These are phyloP conservation scores for Pipra filicauda DNA, from an alignment of 2,113 vertebrate genomes.

Conservation along the genomic window DNA sequence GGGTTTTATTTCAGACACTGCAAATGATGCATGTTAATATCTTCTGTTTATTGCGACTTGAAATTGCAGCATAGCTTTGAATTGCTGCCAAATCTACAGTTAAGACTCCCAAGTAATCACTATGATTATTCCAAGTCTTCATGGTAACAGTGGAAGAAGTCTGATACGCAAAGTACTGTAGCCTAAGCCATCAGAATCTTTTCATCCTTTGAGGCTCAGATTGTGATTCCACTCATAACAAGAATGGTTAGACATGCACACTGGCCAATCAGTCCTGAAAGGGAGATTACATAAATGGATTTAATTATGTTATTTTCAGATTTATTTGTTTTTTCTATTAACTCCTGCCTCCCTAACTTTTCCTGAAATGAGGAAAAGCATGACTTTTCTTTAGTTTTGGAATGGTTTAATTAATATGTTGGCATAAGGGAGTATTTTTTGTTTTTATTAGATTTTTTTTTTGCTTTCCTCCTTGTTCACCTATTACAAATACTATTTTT, in stretches of 20 bases:
- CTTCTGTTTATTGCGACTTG: slow-evolving; percentile 54
- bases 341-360: neutral
- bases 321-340: slow-evolving; percentile 15
- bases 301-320: slow-evolving; percentile 2
- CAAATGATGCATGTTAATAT: slow-evolving; percentile 53
- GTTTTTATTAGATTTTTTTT: neutral
- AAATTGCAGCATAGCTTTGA: slow-evolving; percentile 53
- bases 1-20: slow-evolving; percentile 23
- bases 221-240: neutral
- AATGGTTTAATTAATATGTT: neutral
- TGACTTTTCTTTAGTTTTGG: neutral
- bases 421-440: neutral
- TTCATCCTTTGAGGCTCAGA: neutral
- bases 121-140: slow-evolving; percentile 51
- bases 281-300: neutral
- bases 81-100: slow-evolving; percentile 42
- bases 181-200: neutral
- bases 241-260: neutral
- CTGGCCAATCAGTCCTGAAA: neutral
- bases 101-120: slow-evolving; percentile 51
- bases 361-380: neutral
- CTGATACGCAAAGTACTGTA: neutral
- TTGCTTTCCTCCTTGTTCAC: neutral
- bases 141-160: neutral
- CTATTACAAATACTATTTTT: neutral